Base-by-base conservation (phyloP, 2,113 vertebrate genomes). In the Hypanus sabinus region DNA sequence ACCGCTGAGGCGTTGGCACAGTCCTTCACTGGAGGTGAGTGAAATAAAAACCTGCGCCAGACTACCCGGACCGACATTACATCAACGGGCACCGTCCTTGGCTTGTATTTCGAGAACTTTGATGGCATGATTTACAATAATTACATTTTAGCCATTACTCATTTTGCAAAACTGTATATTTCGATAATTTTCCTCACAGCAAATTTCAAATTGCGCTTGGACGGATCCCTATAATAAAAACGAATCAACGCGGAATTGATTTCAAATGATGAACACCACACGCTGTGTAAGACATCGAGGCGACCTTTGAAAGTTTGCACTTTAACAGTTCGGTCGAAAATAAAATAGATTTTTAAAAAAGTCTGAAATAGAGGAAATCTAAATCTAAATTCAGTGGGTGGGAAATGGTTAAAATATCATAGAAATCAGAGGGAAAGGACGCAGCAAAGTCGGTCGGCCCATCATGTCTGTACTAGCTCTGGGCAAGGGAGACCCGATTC, bases 1-100 rank as follows among this genome's bases (percentile, higher is more conserved):
- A 99, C 99, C 16, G 99, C 98, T 0, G 99, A 99, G 95, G 98
- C 98, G 24, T 97, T 99, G 95, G 98, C 99, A 0, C 98, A 99
- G 96, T 99, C 98, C 93, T 99, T 99, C 96, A 97, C 97, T 0
- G 99, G 99, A 97, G 98, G 99, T 99, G 95, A 94, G 96, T 96
- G n/a, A 20, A n/a, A 33, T 16, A 2, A 46, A n/a, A 38, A 46
- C 18, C 79, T 20, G 36, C 76, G n/a, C 18, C 80, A 55, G 55
- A 83, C 46, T 55, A 20, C 16, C 33, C 0, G 46, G 46, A 46
- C 46, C 46, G 46, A 46, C 46, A 46, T 46, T 46, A 3, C 46
- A 46, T 46, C 46, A 46, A 46, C 46, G 46, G 46, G 38, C 36
- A 80, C 18, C 36, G 18, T 16, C 22, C 6, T 22, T 81, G 36